Conservation (phyloP, 1,140 invertebrate genomes). For the Ditylenchus dipsaci region DNA sequence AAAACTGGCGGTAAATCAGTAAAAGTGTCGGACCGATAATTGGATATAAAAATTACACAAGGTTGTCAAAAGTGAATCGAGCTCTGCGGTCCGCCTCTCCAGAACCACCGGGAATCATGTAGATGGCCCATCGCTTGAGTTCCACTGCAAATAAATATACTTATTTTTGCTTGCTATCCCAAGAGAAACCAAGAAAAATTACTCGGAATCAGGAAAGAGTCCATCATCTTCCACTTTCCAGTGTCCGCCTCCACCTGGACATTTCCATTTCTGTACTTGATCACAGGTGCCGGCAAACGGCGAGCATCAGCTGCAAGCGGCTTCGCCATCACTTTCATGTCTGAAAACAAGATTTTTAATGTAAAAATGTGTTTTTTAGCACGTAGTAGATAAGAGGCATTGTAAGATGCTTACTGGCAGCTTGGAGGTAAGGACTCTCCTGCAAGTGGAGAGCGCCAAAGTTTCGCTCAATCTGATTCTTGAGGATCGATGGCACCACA, state of each 20-base stretch:
- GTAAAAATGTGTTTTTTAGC: too few species aligned
- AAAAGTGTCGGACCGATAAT: too few species aligned
- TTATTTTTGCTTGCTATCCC: not conserved
- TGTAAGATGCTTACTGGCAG: not conserved
- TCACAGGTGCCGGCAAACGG: not conserved
- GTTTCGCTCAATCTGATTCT: constrained; percentile 25
- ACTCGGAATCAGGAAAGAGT: not conserved
- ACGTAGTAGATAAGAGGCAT: not conserved
- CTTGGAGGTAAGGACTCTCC: constrained; percentile 17
- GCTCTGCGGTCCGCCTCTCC: not conserved
- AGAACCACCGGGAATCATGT: constrained; percentile 9
- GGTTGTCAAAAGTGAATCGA: not conserved
- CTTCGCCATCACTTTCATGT: not conserved
- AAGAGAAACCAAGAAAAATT: not conserved
- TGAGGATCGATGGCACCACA: constrained; percentile 21
- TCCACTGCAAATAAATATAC: not conserved
- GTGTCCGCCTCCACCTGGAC: not conserved
- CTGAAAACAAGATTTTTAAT: not conserved
- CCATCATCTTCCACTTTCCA: not conserved
- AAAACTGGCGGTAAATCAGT: too few species aligned
- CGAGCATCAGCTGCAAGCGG: not conserved
- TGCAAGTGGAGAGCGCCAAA: constrained; percentile 21
- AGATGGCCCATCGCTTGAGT: constrained; percentile 21
- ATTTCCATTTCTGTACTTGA: constrained; percentile 8
- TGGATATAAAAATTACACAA: not conserved